Evolutionary conservation across 2,888 invertebrate genomes (phyloP), one percentile per base, ranked within the genome.

Genomic region (Epiblema foenella): DNA sequence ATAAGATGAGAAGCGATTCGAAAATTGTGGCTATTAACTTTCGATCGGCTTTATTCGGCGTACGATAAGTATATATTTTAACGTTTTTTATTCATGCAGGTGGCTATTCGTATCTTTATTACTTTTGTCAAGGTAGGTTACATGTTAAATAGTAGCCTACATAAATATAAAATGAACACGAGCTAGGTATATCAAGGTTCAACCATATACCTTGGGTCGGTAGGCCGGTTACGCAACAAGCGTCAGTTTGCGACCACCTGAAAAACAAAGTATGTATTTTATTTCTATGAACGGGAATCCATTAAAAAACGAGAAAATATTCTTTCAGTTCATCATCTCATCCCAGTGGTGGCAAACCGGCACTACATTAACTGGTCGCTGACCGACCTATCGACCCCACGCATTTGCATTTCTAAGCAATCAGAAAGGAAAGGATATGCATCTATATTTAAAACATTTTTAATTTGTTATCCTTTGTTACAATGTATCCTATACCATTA

Each of bases 1-100:
- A 60, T 60, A 60, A 29, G 46, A 29, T 60, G 46, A 46, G 59
- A 20, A n/a, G 20, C 42, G 24, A 60, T 29, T 60, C 29, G 46
- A 12, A 60, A 46, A 24, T 60, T 60, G 24, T 46, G 24, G 9
- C 42, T 10, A 58, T 59, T 59, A 59, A 24, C 42, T 46, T 46
- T 24, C 46, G 24, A 60, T 42, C 4, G 24, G n/a, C 46, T 60
- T 60, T n/a, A 24, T 24, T 10, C 42, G 15, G 15, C 12, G 5
- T 12, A 24, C 2, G 24, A 46, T 59, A 24, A 20, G 20, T 39
- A 59, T n/a, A n/a, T n/a, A n/a, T n/a, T 12, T 42, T 39, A 39
- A 39, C 24, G 24, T 24, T 24, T 24, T 24, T 24, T 24, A 3
- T 24, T n/a, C n/a, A n/a, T n/a, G n/a, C n/a, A n/a, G n/a, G n/a